phyloP scores from a whole-genome alignment of 2,888 invertebrate genomes.

The Chironomus tentans region DNA sequence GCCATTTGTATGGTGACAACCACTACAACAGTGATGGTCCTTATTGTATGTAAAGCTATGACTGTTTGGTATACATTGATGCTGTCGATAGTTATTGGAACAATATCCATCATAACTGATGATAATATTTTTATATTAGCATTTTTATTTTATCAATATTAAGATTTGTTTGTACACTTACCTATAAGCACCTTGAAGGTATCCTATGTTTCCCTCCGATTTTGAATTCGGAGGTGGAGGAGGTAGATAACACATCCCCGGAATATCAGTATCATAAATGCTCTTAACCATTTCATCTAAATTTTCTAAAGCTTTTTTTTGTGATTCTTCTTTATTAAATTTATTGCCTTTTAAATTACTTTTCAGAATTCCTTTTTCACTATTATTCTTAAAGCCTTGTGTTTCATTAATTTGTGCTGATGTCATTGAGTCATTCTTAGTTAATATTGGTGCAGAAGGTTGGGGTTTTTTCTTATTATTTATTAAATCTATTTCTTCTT shows the following conservation, averaged over 20 bases:
- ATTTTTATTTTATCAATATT: no score
- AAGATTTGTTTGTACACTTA: neutral
- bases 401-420: conserved; percentile 22
- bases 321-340: conserved; percentile 28
- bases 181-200: conserved; percentile 8
- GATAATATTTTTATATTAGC: no score
- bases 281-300: conserved; percentile 43
- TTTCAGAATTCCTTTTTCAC: conserved; percentile 36
- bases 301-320: conserved; percentile 41
- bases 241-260: conserved; percentile 34
- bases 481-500: conserved; percentile 35
- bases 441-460: conserved; percentile 30
- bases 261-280: conserved; percentile 38
- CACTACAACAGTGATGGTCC: conserved; percentile 40
- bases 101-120: neutral
- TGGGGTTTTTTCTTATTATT: conserved; percentile 39
- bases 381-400: conserved; percentile 33
- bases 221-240: conserved; percentile 37
- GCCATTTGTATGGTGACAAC: conserved; percentile 33
- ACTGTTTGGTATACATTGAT: conserved; percentile 36
- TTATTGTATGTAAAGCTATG: conserved; percentile 40
- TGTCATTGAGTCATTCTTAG: conserved; percentile 28
- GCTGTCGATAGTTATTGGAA: conserved; percentile 28
- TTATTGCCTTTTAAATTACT: conserved; percentile 36
- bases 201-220: conserved; percentile 35